Conservation (phyloP, 2,888 invertebrate species). For the Dioctria linearis region DNA sequence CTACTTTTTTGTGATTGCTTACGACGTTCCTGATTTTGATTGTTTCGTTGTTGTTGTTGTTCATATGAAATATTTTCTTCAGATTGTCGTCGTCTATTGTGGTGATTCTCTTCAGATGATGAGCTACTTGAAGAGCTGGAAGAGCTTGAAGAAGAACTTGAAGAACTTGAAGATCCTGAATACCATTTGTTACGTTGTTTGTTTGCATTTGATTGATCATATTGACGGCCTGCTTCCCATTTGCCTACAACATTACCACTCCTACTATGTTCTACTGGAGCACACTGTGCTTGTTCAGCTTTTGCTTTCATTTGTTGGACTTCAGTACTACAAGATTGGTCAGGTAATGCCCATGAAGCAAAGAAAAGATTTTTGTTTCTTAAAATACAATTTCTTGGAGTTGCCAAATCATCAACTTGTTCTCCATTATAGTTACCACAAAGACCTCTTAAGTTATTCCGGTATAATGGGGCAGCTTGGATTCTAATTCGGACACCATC, state of each 20-base stretch:
- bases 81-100: too few relatives aligned
- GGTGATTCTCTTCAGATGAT: neutral
- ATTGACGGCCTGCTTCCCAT: constrained; percentile 64
- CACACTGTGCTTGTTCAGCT: constrained; percentile 71
- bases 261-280: constrained; percentile 60
- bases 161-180: constrained; percentile 55
- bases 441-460: constrained; percentile 76
- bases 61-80: too few relatives aligned
- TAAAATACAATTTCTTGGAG: constrained; percentile 74
- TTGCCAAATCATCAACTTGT: constrained; percentile 74
- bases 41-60: too few relatives aligned
- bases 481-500: constrained; percentile 76
- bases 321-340: constrained; percentile 70
- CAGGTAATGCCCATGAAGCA: constrained; percentile 74
- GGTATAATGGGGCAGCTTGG: constrained; percentile 70
- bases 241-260: constrained; percentile 71
- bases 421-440: constrained; percentile 79
- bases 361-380: constrained; percentile 73
- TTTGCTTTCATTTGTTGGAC: constrained; percentile 70
- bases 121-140: neutral
- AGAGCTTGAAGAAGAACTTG: constrained; percentile 4
- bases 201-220: too few relatives aligned
- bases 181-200: constrained; percentile 19
- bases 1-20: neutral
- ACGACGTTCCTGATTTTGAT: too few relatives aligned